Percentiles rank a stretch among this genome's conserved stretches.
Evolutionary conservation across 1,140 invertebrate species (phyloP).

Genomic region (Euura saliciscinereae): DNA sequence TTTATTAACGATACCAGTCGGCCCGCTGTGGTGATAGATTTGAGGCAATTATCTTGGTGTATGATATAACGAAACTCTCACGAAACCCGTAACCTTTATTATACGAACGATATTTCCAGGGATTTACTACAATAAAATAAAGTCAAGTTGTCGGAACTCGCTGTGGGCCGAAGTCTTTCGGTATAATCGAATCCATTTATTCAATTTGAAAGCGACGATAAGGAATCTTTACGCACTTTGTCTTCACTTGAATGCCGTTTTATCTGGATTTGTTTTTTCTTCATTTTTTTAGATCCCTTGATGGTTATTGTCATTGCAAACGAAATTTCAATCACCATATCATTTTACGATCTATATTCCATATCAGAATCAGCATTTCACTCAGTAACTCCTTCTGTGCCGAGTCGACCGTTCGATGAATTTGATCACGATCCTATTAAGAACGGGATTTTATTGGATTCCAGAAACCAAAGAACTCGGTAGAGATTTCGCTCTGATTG

Average conservation of each 20-base stretch:
- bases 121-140: too few species aligned
- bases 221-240: too few species aligned
- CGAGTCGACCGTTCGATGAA: too few species aligned
- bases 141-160: too few species aligned
- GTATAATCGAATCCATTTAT: too few species aligned
- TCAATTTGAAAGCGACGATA: too few species aligned
- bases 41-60: background rate
- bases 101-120: too few species aligned
- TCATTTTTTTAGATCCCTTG: background rate
- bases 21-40: background rate
- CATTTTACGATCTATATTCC: slow-evolving; percentile 1
- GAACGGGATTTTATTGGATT: background rate
- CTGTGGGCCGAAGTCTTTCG: too few species aligned
- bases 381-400: background rate
- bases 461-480: background rate
- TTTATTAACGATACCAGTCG: background rate
- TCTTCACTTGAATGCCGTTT: too few species aligned
- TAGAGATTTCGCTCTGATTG: too few species aligned
- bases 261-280: too few species aligned
- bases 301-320: background rate
- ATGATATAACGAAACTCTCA: background rate
- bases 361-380: background rate
- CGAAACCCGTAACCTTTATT: background rate
- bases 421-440: too few species aligned
- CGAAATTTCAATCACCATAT: background rate